Base-by-base conservation (phyloP, 2,113 vertebrate species). In the Sitta europaea region DNA sequence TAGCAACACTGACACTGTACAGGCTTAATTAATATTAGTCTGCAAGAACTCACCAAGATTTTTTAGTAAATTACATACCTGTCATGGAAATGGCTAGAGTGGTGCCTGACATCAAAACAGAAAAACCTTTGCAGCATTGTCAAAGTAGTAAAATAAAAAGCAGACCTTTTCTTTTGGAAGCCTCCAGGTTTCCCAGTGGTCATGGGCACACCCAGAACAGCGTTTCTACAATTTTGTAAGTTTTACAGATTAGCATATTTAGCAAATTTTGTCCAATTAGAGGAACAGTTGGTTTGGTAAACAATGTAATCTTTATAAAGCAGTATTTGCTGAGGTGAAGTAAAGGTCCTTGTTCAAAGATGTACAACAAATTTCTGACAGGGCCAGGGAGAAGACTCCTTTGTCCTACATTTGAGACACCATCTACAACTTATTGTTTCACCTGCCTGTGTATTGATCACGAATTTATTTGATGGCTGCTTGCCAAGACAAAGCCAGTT, bases 351-450 rank as follows among this genome's bases (percentile, higher is more conserved):
- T 35, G 12, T 54, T 80, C 48, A 75, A 51, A 62, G 40, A 42
- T 1, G 0, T 7, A 29, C 25, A 91, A 23, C 1, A 25, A 15
- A 59, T 73, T 83, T 83, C 71, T 45, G 24, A 57, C 23, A 61
- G 61, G 81, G 40, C 2, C 0, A 9, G 20, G 25, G 7, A 53
- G 12, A 67, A 3, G 66, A 36, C 2, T 20, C 4, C 0, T 0
- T n/a, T 57, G 27, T 74, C 27, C 42, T 55, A 54, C 25, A 27
- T 42, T 63, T 1, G 7, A 94, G 20, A 11, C 33, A 53, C 40
- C 4, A 35, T 4, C 20, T 77, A 16, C 0, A 0, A 29, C 36
- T 51, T 62, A 38, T 1, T 20, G 21, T 50, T 91, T 70, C 65
- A 66, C 22, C 48, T 78, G 31, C 17, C n/a, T 55, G 2, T 66